These are phyloP conservation scores for Drepanosiphum platanoidis DNA, from an alignment of 2,888 invertebrate species.

Conservation along the genomic window DNA sequence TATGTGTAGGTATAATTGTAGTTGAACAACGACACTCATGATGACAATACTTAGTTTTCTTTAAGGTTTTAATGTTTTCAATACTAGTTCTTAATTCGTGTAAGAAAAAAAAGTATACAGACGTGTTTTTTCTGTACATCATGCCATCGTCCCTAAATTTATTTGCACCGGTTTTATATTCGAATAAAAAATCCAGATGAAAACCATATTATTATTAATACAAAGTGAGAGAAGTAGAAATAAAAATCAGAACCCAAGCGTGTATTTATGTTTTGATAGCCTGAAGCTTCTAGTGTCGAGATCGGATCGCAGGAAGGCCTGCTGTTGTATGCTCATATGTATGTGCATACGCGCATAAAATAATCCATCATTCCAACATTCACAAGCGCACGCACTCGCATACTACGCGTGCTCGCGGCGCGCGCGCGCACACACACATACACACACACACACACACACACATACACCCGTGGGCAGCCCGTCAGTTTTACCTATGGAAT, in stretches of 20 bases:
- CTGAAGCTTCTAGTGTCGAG: constrained; percentile 56
- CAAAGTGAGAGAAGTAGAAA: constrained; percentile 51
- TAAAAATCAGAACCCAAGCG: constrained; percentile 56
- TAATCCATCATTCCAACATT: constrained; percentile 62
- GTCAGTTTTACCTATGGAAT: constrained; percentile 61
- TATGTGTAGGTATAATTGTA: not conserved
- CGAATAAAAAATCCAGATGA: constrained; percentile 45
- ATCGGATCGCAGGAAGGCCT: constrained; percentile 59
- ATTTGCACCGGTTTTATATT: constrained; percentile 56
- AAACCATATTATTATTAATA: constrained; percentile 56
- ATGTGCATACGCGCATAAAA: constrained; percentile 59
- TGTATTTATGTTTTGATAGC: constrained; percentile 61
- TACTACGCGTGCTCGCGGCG: not conserved
- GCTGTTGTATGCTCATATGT: constrained; percentile 45
- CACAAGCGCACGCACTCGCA: constrained; percentile 45
- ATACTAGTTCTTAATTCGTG: constrained; percentile 13
- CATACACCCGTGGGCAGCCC: constrained; percentile 57
- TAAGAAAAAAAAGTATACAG: constrained; percentile 13
- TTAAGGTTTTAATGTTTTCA: constrained; percentile 19
- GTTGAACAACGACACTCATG: not conserved
- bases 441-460: constrained; percentile 11
- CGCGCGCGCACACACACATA: not conserved
- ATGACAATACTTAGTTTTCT: constrained; percentile 8
- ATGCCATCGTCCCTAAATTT: constrained; percentile 44
- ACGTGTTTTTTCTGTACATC: constrained; percentile 6